These are phyloP conservation scores for Cylloceria caligata DNA, from an alignment of 2,888 invertebrate species.

Conservation along the genomic window DNA sequence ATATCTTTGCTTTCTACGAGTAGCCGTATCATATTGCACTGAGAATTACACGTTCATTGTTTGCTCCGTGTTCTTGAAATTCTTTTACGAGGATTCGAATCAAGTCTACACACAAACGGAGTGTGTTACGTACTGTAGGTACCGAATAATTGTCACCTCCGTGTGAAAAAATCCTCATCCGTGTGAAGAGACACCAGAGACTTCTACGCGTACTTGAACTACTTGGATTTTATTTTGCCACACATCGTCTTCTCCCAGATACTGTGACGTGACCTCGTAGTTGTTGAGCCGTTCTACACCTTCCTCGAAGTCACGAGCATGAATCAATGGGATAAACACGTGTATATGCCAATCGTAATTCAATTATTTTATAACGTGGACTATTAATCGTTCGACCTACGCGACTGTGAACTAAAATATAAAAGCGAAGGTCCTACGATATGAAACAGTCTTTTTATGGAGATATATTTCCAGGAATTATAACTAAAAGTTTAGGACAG, in stretches of 20 bases:
- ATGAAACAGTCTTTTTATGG: not conserved
- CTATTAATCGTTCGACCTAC: slow-evolving; percentile 21
- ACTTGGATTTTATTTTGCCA: slow-evolving; percentile 63
- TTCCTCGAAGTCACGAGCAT: slow-evolving; percentile 54
- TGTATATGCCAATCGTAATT: slow-evolving; percentile 36
- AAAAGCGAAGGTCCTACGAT: not conserved
- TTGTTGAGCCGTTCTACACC: slow-evolving; percentile 32
- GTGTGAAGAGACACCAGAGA: slow-evolving; percentile 30
- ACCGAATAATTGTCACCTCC: slow-evolving; percentile 69
- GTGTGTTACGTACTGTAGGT: slow-evolving; percentile 50
- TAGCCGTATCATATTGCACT: slow-evolving; percentile 17
- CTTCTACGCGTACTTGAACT: slow-evolving; percentile 62
- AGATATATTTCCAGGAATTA: not conserved
- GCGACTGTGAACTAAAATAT: slow-evolving; percentile 28
- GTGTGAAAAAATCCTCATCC: slow-evolving; percentile 63
- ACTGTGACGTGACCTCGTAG: slow-evolving; percentile 46
- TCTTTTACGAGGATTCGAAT: slow-evolving; percentile 46
- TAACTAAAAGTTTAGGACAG: not conserved
- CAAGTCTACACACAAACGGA: slow-evolving; percentile 51
- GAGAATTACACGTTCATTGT: slow-evolving; percentile 54
- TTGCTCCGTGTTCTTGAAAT: slow-evolving; percentile 46
- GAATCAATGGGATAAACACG: slow-evolving; percentile 25
- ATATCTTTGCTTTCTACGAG: not conserved
- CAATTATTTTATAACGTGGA: slow-evolving; percentile 41
- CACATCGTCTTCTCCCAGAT: slow-evolving; percentile 16